Evolutionary conservation across 2,888 invertebrate genomes (phyloP).

Genomic region (Orthonychiurus folsomi): DNA sequence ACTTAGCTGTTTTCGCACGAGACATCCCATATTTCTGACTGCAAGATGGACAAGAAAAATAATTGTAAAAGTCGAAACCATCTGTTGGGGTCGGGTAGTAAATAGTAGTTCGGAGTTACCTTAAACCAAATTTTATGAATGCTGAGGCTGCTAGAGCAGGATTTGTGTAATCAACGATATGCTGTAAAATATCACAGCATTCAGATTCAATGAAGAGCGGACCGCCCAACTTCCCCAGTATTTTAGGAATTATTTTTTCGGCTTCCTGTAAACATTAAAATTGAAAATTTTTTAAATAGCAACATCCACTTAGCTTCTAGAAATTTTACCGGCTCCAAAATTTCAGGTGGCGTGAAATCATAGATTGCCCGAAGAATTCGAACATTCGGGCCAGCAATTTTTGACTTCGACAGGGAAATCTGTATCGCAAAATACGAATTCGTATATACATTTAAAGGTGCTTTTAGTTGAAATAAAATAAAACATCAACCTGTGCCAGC

Average conservation of each 20-base stretch:
- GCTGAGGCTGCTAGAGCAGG: slow-evolving; percentile 11
- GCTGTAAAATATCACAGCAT: slow-evolving; percentile 12
- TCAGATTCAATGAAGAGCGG: slow-evolving; percentile 17
- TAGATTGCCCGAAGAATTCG: neutral
- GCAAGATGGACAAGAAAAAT: slow-evolving; percentile 6
- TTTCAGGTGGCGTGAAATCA: neutral
- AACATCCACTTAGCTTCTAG: no score
- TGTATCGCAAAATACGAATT: neutral
- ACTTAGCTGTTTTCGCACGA: slow-evolving; percentile 2
- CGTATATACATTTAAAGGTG: no score
- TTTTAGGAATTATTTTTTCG: neutral
- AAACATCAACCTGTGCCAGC: neutral
- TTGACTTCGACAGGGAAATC: neutral
- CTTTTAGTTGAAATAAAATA: no score
- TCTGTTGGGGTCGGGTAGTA: no score
- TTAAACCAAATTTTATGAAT: no score
- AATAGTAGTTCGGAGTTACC: no score
- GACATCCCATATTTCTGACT: slow-evolving; percentile 12
- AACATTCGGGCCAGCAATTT: neutral
- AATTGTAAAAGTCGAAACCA: no score
- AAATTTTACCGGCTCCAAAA: neutral
- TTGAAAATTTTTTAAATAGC: neutral
- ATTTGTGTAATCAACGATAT: slow-evolving; percentile 8
- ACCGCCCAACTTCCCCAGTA: slow-evolving; percentile 8
- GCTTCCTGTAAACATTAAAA: neutral